Conservation (phyloP, 2,888 invertebrate genomes). For the Pandemis heparana region DNA sequence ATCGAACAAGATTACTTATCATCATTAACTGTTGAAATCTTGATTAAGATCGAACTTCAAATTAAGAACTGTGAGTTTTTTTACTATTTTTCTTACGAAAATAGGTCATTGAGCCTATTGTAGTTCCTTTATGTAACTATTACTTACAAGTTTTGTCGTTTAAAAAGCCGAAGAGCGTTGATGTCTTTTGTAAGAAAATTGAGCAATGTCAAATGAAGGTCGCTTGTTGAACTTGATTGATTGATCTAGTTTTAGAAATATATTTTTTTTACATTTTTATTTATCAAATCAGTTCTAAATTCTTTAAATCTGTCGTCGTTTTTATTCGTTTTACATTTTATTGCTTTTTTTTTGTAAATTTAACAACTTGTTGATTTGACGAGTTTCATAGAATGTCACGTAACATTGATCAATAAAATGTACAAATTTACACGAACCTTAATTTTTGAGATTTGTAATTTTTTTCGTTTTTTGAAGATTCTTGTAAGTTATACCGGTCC, state of each 20-base stretch:
- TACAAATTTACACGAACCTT: no score
- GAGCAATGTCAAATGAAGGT: conserved; percentile 1
- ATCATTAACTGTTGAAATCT: neutral
- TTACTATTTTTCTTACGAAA: neutral
- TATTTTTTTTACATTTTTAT: no score
- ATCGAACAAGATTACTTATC: conserved; percentile 5
- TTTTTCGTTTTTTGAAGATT: no score
- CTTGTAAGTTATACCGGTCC: no score
- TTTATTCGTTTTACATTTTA: no score
- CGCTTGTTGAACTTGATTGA: neutral
- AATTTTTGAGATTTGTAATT: no score
- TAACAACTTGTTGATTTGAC: no score
- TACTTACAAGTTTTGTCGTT: neutral
- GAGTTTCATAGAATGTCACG: no score
- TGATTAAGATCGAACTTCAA: neutral
- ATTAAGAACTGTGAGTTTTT: neutral
- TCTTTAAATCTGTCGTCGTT: no score
- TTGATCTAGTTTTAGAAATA: neutral
- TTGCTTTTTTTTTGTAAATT: no score
- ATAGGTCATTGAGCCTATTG: neutral
- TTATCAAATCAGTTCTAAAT: no score
- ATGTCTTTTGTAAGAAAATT: neutral
- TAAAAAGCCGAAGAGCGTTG: neutral
- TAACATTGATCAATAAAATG: no score
- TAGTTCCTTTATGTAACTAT: neutral